Percentiles rank a stretch among this genome's conserved stretches.
These are phyloP conservation scores for Pogonophryne albipinna DNA, from an alignment of 2,797 vertebrate genomes.

Conservation along the genomic window DNA sequence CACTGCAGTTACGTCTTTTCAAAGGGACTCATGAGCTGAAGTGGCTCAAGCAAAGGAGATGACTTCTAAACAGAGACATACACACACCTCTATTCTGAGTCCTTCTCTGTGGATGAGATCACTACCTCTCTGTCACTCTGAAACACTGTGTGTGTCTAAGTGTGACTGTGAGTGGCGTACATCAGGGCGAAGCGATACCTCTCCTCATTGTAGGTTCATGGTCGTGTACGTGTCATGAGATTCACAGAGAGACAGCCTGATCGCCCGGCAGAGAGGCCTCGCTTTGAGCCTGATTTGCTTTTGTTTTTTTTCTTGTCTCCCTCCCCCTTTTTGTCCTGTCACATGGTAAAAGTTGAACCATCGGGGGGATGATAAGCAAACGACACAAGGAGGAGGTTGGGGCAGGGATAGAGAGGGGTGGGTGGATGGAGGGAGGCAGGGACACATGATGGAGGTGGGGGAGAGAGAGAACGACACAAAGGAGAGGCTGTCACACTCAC, in stretches of 20 bases:
- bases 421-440: constrained; percentile 54
- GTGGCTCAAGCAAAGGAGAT: constrained; percentile 32
- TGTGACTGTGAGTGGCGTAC: constrained; percentile 64
- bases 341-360: constrained; percentile 78
- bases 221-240: constrained; percentile 63
- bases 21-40: constrained; percentile 32
- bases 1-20: constrained; percentile 23
- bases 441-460: constrained; percentile 39
- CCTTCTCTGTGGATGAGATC: constrained; percentile 69
- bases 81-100: constrained; percentile 46
- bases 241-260: constrained; percentile 72
- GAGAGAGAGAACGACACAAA: constrained; percentile 72
- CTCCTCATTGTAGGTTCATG: constrained; percentile 72
- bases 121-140: constrained; percentile 61
- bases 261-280: constrained; percentile 62
- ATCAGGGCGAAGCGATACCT: constrained; percentile 69
- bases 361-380: constrained; percentile 69
- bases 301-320: constrained; percentile 48
- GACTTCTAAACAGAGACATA: constrained; percentile 36
- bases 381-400: constrained; percentile 71
- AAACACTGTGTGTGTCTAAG: constrained; percentile 50
- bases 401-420: constrained; percentile 37
- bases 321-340: constrained; percentile 67
- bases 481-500: constrained; percentile 87
- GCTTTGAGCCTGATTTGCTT: constrained; percentile 80